Conservation (phyloP, 2,113 vertebrate species). For the Orthochromis indermauri region DNA sequence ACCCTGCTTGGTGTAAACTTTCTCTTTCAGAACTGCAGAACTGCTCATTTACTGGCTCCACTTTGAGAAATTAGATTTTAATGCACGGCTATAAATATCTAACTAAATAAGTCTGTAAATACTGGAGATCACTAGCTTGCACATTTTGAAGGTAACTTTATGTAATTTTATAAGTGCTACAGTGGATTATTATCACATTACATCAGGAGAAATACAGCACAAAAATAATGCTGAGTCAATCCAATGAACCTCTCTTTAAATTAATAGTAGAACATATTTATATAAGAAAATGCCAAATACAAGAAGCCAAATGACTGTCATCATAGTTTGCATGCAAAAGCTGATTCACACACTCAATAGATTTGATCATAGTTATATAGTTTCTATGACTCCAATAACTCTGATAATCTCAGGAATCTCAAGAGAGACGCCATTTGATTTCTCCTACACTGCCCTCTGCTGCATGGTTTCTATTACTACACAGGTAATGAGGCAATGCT, state of each 20-base stretch:
- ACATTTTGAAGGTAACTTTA: not conserved
- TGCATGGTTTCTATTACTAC: not conserved
- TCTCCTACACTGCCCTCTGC: constrained; percentile 37
- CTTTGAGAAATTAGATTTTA: not conserved
- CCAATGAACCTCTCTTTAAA: not conserved
- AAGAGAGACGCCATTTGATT: not conserved
- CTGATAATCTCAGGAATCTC: not conserved
- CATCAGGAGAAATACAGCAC: not conserved
- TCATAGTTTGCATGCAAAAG: not conserved
- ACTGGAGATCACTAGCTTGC: not conserved
- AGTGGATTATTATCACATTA: not conserved
- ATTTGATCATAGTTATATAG: too few relatives aligned
- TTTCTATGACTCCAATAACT: not conserved
- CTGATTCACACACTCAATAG: not conserved
- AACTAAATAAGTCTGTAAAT: not conserved
- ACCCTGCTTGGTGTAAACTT: not conserved
- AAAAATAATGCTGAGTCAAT: not conserved
- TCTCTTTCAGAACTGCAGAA: not conserved
- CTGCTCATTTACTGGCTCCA: not conserved
- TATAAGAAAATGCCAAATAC: not conserved
- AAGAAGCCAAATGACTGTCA: not conserved
- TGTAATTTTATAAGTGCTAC: not conserved
- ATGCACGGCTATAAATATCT: accelerated
- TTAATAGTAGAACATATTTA: not conserved
- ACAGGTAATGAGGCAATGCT: not conserved